Evolutionary conservation across 2,113 vertebrate genomes (phyloP).

Genomic region (Malurus elegans): DNA sequence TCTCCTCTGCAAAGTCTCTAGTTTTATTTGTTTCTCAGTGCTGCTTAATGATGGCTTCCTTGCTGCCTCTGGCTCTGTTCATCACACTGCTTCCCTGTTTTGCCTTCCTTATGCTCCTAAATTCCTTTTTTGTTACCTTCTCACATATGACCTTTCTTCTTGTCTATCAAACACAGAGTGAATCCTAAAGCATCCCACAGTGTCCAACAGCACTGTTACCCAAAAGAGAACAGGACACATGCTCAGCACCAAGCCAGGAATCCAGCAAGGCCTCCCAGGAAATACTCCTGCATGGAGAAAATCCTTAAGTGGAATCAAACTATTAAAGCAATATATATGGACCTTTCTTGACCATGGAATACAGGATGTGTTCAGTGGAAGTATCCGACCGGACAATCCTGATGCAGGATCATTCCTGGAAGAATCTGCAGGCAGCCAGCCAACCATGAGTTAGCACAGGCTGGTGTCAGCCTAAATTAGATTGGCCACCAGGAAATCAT

Average conservation of each 20-base stretch:
- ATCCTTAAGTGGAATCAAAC: neutral
- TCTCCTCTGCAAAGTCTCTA: neutral
- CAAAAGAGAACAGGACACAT: neutral
- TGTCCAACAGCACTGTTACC: neutral
- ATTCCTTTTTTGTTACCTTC: neutral
- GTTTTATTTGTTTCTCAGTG: neutral
- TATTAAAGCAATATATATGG: neutral
- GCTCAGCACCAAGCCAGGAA: neutral
- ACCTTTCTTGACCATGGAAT: neutral
- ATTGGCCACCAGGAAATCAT: neutral
- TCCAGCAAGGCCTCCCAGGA: neutral
- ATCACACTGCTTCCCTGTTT: neutral
- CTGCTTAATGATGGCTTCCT: neutral
- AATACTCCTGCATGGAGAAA: neutral
- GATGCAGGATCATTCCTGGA: neutral
- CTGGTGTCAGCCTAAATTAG: neutral
- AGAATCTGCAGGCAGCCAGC: neutral
- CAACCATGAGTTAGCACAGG: neutral
- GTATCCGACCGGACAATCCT: neutral
- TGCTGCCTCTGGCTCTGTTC: neutral
- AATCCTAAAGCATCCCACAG: neutral
- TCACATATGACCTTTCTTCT: neutral
- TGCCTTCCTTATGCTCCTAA: neutral
- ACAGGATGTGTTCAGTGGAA: neutral
- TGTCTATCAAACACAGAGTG: neutral